Evolutionary conservation across 2,113 vertebrate genomes (phyloP).

Genomic region (Crocuta crocuta): DNA sequence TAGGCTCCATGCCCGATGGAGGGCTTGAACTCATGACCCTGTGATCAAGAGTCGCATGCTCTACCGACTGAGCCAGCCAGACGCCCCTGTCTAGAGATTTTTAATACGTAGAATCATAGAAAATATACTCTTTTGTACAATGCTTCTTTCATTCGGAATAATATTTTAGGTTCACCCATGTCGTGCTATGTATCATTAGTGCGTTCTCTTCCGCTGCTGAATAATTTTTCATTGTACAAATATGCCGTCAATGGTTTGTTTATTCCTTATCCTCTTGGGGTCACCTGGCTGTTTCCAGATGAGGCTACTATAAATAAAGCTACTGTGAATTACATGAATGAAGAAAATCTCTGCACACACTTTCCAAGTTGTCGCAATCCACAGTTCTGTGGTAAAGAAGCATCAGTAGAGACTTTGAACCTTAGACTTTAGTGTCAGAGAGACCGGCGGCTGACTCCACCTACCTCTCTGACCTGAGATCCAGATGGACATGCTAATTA

Average conservation of each 20-base stretch:
- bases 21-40: too few species aligned
- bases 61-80: too few species aligned
- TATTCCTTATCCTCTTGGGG: background rate
- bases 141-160: background rate
- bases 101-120: background rate
- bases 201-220: rapidly evolving
- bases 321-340: background rate
- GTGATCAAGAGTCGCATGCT: too few species aligned
- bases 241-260: rapidly evolving
- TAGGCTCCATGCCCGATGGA: too few species aligned
- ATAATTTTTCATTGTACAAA: background rate
- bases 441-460: background rate
- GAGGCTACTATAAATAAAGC: background rate
- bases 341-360: background rate
- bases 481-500: too few species aligned
- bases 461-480: background rate
- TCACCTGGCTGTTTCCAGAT: background rate
- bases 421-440: background rate
- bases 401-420: background rate
- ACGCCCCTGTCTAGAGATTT: background rate
- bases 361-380: background rate
- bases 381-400: background rate
- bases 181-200: rapidly evolving
- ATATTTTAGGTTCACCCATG: background rate
- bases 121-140: too few species aligned